Evolutionary conservation across 2,113 vertebrate species (phyloP), one percentile per base, ranked within the genome.

Genomic region (Reinhardtius hippoglossoides): DNA sequence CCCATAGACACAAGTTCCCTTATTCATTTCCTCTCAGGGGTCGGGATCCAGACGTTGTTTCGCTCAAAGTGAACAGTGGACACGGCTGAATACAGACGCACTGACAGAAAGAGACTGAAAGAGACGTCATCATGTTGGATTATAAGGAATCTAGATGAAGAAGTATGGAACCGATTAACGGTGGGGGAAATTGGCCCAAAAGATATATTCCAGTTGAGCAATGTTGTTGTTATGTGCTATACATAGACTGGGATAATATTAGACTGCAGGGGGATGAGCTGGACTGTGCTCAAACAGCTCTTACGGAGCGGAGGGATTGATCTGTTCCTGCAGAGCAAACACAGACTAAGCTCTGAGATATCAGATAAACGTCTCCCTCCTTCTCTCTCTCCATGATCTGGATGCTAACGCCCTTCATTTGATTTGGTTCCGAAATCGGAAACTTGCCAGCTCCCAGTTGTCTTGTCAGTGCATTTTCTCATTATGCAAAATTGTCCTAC

Each of bases 31-130:
- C 62, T 87, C 76, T 82, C 64, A 70, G 78, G 80, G 76, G n/a
- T 83, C 71, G 26, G 71, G 56, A 78, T 65, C 80, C 89, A 91
- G 81, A 88, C 88, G 83, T 80, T 67, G 31, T 31, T 31, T 31
- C 7, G 31, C 31, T 8, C 31, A 31, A 31, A 31, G 31, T 31
- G 31, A 85, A 59, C 31, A 82, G 78, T 68, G 76, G 80, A 72
- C 37, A 31, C 31, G 31, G 6, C 6, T 65, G 48, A 67, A 59
- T 35, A 61, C 4, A 56, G 59, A 16, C 7, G 31, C 65, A 5
- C 3, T 64, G 20, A 31, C 31, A 7, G 6, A n/a, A n/a, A n/a
- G n/a, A n/a, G n/a, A 31, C 6, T 31, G 31, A 31, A 31, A 31
- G 31, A 31, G 31, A 7, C 31, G 6, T 31, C 31, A 31, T 31